Evolutionary conservation across 2,797 vertebrate species (phyloP), one percentile per base, ranked within the genome.

Genomic region (Tapirus indicus): DNA sequence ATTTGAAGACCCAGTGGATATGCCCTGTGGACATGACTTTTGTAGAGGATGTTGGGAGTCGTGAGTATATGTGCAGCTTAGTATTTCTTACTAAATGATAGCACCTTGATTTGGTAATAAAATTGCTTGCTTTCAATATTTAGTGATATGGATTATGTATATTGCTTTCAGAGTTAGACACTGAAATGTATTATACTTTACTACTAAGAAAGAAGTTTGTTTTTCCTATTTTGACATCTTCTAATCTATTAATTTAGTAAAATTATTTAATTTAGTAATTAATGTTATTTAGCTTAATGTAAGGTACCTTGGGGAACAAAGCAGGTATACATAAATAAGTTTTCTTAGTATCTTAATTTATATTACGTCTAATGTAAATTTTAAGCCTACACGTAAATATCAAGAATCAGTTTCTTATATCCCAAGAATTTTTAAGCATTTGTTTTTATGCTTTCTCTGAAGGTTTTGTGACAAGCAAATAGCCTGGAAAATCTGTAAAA

Each of bases 21-120:
- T 99, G 99, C 99, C 99, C 87, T 99, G 99, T 98, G 99, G 99
- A 94, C 99, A 99, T 83, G 99, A 99, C 97, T 99, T 99, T 98
- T 99, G 99, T 99, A 99, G 99, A 99, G 99, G 98, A 90, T 99
- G 99, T 98, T 99, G 99, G 99, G 99, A 99, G 99, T 99, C 99
- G 99, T 99, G 98, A 99, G 99, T 98, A 98, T 95, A 95, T 58
- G 6, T 92, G 21, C 83, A 96, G 7, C 97, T 95, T 92, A 58
- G 29, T 93, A 1, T 97, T 72, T 96, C 86, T 97, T 83, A 87
- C 20, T 92, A 44, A 78, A 87, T 95, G 72, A 60, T 49, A 97
- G 66, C 54, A 29, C 35, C 89, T 17, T 85, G 25, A 85, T 72
- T 89, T 96, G 29, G 4, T 79, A 83, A 84, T 87, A 75, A 90